Conservation (phyloP, 2,113 vertebrate genomes). For the Chionodraco myersi region DNA sequence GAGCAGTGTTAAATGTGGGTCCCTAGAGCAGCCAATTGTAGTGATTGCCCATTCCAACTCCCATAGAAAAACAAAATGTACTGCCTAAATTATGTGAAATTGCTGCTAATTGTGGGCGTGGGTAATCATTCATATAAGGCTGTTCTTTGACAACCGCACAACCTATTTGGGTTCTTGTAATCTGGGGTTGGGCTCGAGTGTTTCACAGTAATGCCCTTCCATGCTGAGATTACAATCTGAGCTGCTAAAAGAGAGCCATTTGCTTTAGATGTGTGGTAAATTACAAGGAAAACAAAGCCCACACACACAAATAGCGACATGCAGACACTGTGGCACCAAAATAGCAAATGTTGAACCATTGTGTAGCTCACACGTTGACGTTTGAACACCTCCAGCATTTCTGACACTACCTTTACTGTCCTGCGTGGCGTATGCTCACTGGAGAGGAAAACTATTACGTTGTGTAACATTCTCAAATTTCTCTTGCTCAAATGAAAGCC, state of each 20-base stretch:
- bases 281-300: conserved; percentile 58
- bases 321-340: conserved; percentile 56
- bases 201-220: conserved; percentile 45
- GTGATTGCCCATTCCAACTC: conserved; percentile 5
- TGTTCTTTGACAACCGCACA: conserved; percentile 24
- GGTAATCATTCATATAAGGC: conserved; percentile 38
- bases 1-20: background rate
- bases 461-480: conserved; percentile 22
- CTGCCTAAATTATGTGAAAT: conserved; percentile 28
- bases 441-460: conserved; percentile 11
- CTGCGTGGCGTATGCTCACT: background rate
- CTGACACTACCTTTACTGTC: conserved; percentile 1
- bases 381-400: conserved; percentile 14
- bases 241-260: conserved; percentile 54
- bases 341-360: conserved; percentile 8
- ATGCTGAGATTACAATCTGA: conserved; percentile 72
- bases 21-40: conserved; percentile 11
- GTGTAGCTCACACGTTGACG: conserved; percentile 8
- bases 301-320: conserved; percentile 32
- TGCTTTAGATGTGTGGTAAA: conserved; percentile 48
- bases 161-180: conserved; percentile 36
- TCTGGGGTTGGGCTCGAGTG: conserved; percentile 46
- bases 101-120: conserved; percentile 16
- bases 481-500: conserved; percentile 5
- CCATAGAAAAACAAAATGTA: conserved; percentile 22